These are phyloP conservation scores for Endomychus coccineus DNA, from an alignment of 2,888 invertebrate genomes.

Conservation along the genomic window DNA sequence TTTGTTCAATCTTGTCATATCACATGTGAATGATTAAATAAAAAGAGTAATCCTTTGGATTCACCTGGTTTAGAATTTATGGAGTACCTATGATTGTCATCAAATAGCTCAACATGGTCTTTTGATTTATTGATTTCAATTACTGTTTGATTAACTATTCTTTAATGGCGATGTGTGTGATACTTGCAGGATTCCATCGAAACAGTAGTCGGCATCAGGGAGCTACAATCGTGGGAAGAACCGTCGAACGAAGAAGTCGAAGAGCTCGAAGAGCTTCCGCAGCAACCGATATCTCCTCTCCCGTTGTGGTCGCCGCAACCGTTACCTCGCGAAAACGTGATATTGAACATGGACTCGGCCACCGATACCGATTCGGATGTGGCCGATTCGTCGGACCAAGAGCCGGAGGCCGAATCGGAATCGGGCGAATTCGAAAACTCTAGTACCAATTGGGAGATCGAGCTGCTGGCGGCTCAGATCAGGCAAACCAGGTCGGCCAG, in stretches of 20 bases:
- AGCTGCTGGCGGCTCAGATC: slow-evolving; percentile 41
- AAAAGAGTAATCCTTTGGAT: too few species aligned
- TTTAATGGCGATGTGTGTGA: too few species aligned
- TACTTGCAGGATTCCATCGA: slow-evolving; percentile 31
- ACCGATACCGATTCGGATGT: slow-evolving; percentile 38
- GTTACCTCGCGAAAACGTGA: slow-evolving; percentile 22
- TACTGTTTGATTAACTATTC: too few species aligned
- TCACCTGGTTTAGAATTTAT: too few species aligned
- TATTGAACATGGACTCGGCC: slow-evolving; percentile 37
- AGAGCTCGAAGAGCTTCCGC: slow-evolving; percentile 59
- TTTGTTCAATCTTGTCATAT: too few species aligned
- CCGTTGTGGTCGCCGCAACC: slow-evolving; percentile 28
- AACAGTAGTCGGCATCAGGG: slow-evolving; percentile 39
- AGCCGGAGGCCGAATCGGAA: slow-evolving; percentile 31
- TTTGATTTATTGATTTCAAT: too few species aligned
- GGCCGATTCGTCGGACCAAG: slow-evolving; percentile 36
- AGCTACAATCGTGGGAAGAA: slow-evolving; percentile 58
- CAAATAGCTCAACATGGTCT: too few species aligned
- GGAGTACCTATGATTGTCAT: too few species aligned
- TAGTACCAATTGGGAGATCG: slow-evolving; percentile 41
- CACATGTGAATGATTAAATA: too few species aligned
- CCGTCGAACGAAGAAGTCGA: slow-evolving; percentile 62
- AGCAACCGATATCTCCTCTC: slow-evolving; percentile 30
- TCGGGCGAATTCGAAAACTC: slow-evolving; percentile 38
- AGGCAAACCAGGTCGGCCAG: slow-evolving; percentile 38